Evolutionary conservation across 2,797 vertebrate species (phyloP), one percentile per base, ranked within the genome.

Genomic region (Anabas testudineus): DNA sequence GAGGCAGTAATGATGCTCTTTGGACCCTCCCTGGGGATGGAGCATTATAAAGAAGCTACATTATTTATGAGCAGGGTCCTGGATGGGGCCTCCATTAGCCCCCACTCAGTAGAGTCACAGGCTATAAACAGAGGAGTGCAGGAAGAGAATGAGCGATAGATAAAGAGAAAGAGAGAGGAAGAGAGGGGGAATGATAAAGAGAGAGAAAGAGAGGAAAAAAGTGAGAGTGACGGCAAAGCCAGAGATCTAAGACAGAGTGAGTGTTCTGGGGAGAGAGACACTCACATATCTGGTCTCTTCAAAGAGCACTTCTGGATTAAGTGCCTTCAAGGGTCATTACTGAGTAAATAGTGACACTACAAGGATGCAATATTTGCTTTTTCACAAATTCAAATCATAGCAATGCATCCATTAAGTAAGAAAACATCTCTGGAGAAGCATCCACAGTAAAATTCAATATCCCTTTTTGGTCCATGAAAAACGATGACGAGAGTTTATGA

Each of bases 1-100:
- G 94, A 98, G 95, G 93, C 96, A 97, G 96, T 99, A 99, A 98
- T 97, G 96, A 97, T 97, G 97, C 97, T 98, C 96, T 97, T 96
- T 95, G 94, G 93, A 93, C 90, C 73, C 82, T 95, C 97, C 93
- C 97, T 34, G 8, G 96, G 92, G 97, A 96, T 78, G 85, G 89
- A 71, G 94, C 96, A 96, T 97, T 98, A 98, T 96, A 95, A 96
- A 96, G 95, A 95, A 95, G 94, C 93, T 99, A 97, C 96, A 99
- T 99, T 99, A 99, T 99, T 99, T 97, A 99, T 99, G 97, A 98
- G 95, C 96, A 96, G 95, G 96, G 93, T 91, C 92, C 91, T 95
- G 89, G 95, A 94, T 91, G 89, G 95, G 95, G 95, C 95, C 90
- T 98, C 97, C 98, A 99, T 99, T 99, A 99, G 95, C 94, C 93